phyloP scores from a whole-genome alignment of 2,797 vertebrate species.

The Rhincodon typus region DNA sequence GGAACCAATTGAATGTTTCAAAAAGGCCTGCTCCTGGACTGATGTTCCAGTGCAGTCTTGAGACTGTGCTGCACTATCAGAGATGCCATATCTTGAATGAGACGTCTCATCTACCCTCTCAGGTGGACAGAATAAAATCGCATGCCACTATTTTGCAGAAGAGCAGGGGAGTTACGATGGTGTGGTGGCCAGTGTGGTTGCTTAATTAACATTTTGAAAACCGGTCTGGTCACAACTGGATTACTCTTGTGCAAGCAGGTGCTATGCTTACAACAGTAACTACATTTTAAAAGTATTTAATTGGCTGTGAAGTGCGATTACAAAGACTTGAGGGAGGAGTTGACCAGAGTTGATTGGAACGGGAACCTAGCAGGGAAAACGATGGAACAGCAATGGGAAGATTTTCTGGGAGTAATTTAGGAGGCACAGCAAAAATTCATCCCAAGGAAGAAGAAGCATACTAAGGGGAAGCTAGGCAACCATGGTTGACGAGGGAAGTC shows the following conservation, averaged over 20 bases:
- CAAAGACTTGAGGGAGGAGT: too few relatives aligned
- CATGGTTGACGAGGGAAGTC: too few relatives aligned
- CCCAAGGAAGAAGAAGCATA: too few relatives aligned
- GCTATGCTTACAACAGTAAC: not conserved
- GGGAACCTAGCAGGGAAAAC: too few relatives aligned
- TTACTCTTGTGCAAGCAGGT: not conserved
- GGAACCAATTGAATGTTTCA: not conserved
- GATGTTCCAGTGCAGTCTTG: not conserved
- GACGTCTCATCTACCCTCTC: too few relatives aligned
- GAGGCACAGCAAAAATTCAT: too few relatives aligned
- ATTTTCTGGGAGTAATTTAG: too few relatives aligned
- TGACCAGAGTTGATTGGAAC: too few relatives aligned
- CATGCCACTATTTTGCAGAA: not conserved
- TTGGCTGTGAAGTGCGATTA: too few relatives aligned
- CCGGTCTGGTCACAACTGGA: not conserved
- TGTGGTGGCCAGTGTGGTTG: not conserved
- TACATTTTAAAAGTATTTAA: too few relatives aligned
- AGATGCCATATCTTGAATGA: not conserved
- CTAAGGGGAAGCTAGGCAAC: too few relatives aligned
- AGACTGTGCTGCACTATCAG: not conserved
- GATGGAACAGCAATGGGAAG: too few relatives aligned
- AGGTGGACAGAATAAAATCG: not conserved
- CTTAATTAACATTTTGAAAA: not conserved
- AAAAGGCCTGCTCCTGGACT: not conserved
- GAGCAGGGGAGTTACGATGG: not conserved